Evolutionary conservation across 64 coral and sea anemone species (phyloP), one percentile per base, ranked within the genome.

Genomic region (Exaiptasia diaphana): DNA sequence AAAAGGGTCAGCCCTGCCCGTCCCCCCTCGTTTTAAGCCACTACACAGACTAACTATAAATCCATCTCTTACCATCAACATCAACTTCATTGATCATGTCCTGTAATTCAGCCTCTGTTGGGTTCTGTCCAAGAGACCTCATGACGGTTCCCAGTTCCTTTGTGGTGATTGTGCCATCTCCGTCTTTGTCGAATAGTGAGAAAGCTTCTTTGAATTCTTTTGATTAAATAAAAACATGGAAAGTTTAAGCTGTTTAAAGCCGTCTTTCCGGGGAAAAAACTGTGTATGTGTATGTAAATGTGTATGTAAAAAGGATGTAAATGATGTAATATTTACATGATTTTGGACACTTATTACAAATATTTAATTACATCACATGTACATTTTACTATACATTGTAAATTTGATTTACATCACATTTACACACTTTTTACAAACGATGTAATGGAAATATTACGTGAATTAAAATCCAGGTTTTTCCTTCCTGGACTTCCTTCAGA

Each of bases 11-110:
- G n/a, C n/a, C n/a, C n/a, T n/a, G n/a, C n/a, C n/a, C n/a, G n/a
- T n/a, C n/a, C n/a, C n/a, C n/a, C n/a, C 20, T 14, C 20, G 11
- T 50, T 50, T 21, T 9, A 23, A 27, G 29, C 29, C 54, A n/a
- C 45, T 49, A 12, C 10, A 49, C 10, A 49, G 18, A 49, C 45
- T 49, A 49, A 57, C 27, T 0, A 2, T 6, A 5, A 23, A 5
- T 6, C 0, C 4, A 62, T 13, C 28, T 49, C 57, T 43, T 45
- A 91, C 88, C 88, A 71, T 91, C 88, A 18, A 80, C 88, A 84
- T 91, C 88, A 41, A 91, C 88, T 71, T 91, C 88, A 59, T 91
- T 91, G 46, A 91, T 91, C 88, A 91, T 91, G 28, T 91, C 88
- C 53, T 91, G 88, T 12, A 91, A 71, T 68, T 91, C 88, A 46